Conservation (phyloP, 1,140 invertebrate genomes). For the Aphelinus certus region DNA sequence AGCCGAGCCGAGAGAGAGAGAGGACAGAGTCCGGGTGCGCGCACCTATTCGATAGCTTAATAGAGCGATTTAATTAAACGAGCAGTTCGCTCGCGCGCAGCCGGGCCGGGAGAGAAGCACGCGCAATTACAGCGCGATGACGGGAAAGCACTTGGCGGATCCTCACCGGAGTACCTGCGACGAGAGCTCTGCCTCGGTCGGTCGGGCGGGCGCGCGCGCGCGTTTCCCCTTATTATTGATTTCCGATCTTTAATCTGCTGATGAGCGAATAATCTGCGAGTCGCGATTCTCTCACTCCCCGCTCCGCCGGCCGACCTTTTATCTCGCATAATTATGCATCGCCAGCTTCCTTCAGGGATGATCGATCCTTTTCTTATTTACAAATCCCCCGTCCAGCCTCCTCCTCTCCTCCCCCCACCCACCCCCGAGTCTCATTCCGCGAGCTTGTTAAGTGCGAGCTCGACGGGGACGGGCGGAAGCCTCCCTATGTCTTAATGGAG, state of each 20-base stretch:
- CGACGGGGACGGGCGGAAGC: no score
- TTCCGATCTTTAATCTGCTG: conserved; percentile 32
- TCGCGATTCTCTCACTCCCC: background rate
- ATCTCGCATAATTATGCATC: conserved; percentile 8
- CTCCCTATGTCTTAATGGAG: background rate
- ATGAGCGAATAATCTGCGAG: conserved; percentile 26
- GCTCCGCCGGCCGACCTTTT: background rate
- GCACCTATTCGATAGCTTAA: conserved; percentile 53
- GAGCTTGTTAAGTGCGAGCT: no score
- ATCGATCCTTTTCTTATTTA: conserved; percentile 5
- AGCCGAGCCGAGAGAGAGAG: conserved; percentile 23
- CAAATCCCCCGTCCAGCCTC: background rate
- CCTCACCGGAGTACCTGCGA: conserved; percentile 20
- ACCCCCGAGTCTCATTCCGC: no score
- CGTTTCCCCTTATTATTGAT: conserved; percentile 32
- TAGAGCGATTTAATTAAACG: conserved; percentile 59
- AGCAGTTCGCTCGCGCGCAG: conserved; percentile 40
- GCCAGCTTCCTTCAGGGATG: conserved; percentile 1
- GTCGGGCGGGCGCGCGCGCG: no score
- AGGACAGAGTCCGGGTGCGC: conserved; percentile 40
- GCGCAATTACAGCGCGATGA: conserved; percentile 47
- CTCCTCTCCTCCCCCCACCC: background rate
- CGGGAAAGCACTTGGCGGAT: conserved; percentile 41
- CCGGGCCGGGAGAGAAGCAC: conserved; percentile 25
- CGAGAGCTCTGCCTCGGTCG: no score